Evolutionary conservation across 1,140 invertebrate species (phyloP).

Genomic region (Tetraneura akinire): DNA sequence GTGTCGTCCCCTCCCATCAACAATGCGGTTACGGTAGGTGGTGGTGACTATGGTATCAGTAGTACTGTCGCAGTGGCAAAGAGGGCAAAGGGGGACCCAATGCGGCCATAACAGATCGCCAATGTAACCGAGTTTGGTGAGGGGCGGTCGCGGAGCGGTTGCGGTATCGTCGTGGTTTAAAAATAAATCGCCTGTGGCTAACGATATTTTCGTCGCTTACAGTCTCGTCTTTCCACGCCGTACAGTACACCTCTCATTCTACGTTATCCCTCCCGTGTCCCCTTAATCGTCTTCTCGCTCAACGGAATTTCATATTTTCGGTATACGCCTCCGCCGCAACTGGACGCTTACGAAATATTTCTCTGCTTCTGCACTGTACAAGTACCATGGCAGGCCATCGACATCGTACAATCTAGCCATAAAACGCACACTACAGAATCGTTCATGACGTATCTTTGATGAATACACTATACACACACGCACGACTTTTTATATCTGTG

Average conservation of each 20-base stretch:
- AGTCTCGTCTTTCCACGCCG: not conserved
- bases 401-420: too few relatives aligned
- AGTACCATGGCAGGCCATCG: too few relatives aligned
- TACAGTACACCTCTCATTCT: too few relatives aligned
- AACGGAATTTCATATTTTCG: not conserved
- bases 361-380: too few relatives aligned
- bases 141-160: not conserved
- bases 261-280: not conserved
- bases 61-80: not conserved
- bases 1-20: not conserved
- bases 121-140: not conserved
- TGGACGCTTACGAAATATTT: too few relatives aligned
- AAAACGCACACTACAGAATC: too few relatives aligned
- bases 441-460: too few relatives aligned
- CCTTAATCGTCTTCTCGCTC: not conserved
- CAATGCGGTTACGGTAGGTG: not conserved
- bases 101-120: not conserved
- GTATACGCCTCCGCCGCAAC: too few relatives aligned
- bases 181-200: constrained; percentile 41
- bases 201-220: constrained; percentile 42
- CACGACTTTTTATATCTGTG: too few relatives aligned
- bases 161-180: constrained; percentile 8
- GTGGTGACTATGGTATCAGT: constrained; percentile 1
- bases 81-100: not conserved
- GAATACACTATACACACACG: too few relatives aligned